Base-by-base conservation (phyloP, 2,113 vertebrate species). In the Pelecanus crispus region DNA sequence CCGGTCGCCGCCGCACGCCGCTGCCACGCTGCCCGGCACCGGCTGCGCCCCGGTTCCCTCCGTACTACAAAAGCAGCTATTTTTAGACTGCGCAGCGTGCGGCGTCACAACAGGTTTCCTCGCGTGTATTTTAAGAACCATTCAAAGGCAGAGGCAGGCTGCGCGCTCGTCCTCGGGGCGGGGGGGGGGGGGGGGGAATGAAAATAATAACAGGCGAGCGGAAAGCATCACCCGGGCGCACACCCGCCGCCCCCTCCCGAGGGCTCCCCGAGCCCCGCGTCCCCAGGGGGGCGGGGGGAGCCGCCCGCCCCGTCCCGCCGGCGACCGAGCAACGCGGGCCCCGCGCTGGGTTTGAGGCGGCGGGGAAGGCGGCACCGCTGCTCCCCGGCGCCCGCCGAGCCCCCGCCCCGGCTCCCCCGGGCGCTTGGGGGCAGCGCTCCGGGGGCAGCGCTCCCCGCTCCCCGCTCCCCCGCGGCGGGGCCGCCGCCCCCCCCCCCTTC, bases 81-180 rank as follows among this genome's bases (percentile, higher is more conserved):
- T 92, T 92, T 95, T 92, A 94, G 92, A 16, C 38, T 29, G 47
- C 67, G 55, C 65, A 81, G 89, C 72, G 87, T 67, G 66, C 86
- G 53, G 92, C 90, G 95, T 94, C 94, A 95, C 94, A 93, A 90
- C 92, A 94, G 95, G 82, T 96, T 90, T 92, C 90, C 92, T 90
- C 92, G 42, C 89, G 67, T 58, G 68, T 75, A 90, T 90, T 92
- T 94, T 90, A 79, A 90, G 95, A 71, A 34, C 90, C 95, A 94
- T 88, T 92, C 92, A 94, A 80, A 87, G 86, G 78, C 90, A 83
- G 72, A 59, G 66, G 29, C 86, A 66, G 86, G 80, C 94, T 85
- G 80, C 56, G 86, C 62, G 67, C 89, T 86, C 72, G 31, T 25
- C 71, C 50, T 74, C 16, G 29, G 16, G 42, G 42, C 11, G 42